phyloP scores from a whole-genome alignment of 2,888 invertebrate species.

The Drosophila gaucha region DNA sequence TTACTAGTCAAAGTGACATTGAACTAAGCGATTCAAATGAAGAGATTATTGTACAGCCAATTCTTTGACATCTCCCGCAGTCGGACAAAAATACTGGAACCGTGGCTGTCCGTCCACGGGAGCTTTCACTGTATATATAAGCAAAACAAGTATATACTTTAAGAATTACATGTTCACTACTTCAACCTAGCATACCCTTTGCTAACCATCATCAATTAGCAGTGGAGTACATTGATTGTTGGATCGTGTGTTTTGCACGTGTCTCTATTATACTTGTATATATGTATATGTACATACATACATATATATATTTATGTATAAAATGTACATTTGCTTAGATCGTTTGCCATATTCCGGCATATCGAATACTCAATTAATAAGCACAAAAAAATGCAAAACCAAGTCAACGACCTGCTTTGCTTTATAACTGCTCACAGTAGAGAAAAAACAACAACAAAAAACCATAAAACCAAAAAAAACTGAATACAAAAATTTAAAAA shows the following conservation, averaged over 20 bases:
- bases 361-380: constrained; percentile 83
- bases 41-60: too few relatives aligned
- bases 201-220: background rate
- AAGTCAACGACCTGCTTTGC: constrained; percentile 82
- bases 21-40: too few relatives aligned
- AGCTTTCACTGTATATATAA: too few relatives aligned
- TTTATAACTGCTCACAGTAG: constrained; percentile 71
- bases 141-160: too few relatives aligned
- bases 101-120: too few relatives aligned
- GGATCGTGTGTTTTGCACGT: constrained; percentile 51
- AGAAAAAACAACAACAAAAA: constrained; percentile 37
- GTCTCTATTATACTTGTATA: constrained; percentile 19
- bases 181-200: background rate
- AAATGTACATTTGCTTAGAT: constrained; percentile 28
- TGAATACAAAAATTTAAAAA: too few relatives aligned
- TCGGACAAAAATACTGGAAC: too few relatives aligned
- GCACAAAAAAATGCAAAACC: constrained; percentile 72
- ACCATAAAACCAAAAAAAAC: too few relatives aligned
- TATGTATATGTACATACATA: background rate
- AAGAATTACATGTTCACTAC: background rate
- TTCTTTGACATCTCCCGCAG: too few relatives aligned
- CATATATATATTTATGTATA: background rate
- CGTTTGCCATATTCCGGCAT: constrained; percentile 63
- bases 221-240: background rate
- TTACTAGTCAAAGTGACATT: too few relatives aligned